Conservation (phyloP, 2,113 vertebrate species). For the Strix aluco region DNA sequence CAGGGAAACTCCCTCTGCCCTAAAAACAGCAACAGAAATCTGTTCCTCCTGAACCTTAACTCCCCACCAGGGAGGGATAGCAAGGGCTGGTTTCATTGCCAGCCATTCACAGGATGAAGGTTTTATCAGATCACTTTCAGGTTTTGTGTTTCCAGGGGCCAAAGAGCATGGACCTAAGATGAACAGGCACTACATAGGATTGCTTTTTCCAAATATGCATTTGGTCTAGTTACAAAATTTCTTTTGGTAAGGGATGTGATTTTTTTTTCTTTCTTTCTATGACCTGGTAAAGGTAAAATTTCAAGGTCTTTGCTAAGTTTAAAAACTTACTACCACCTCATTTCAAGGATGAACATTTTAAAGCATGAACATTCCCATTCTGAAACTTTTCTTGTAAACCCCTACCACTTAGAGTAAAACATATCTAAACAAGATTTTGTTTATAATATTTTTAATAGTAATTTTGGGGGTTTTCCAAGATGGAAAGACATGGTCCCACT, state of each 20-base stretch:
- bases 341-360: neutral
- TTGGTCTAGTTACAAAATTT: neutral
- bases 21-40: neutral
- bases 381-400: neutral
- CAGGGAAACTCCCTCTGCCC: neutral
- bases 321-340: neutral
- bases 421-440: neutral
- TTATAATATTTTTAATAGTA: neutral
- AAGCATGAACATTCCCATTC: neutral
- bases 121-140: neutral
- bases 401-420: neutral
- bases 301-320: fast-evolving
- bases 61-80: fast-evolving
- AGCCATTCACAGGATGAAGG: neutral
- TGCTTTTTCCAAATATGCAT: neutral
- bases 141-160: neutral
- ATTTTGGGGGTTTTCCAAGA: neutral
- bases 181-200: neutral
- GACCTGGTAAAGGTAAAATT: neutral
- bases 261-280: neutral
- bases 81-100: neutral
- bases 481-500: neutral
- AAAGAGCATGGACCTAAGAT: neutral
- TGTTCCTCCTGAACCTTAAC: neutral
- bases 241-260: neutral